phyloP scores from a whole-genome alignment of 1,140 invertebrate genomes.

The Papilio polytes region DNA sequence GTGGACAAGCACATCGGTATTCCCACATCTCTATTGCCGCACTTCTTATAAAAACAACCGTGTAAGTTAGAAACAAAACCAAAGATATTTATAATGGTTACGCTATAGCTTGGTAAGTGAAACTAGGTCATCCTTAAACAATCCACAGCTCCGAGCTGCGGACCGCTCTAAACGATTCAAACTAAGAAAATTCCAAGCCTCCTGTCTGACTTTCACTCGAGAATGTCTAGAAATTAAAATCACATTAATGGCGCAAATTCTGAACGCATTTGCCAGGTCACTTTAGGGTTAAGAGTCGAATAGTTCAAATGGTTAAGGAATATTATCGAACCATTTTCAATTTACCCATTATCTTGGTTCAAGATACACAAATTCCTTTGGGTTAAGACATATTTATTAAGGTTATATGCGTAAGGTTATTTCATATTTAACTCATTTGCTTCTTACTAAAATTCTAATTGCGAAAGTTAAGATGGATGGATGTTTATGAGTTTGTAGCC shows the following conservation, averaged over 20 bases:
- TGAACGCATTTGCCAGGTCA: not conserved
- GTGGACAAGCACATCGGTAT: too few species aligned
- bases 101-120: not conserved
- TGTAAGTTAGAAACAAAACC: not conserved
- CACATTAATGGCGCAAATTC: slow-evolving; percentile 8
- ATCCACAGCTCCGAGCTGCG: slow-evolving; percentile 1
- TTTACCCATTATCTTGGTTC: not conserved
- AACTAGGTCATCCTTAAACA: slow-evolving; percentile 12
- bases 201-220: not conserved
- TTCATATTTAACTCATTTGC: too few species aligned
- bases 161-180: slow-evolving; percentile 12
- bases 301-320: not conserved
- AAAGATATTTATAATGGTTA: slow-evolving; percentile 4
- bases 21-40: too few species aligned
- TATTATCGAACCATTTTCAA: not conserved
- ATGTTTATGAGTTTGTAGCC: too few species aligned
- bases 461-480: too few species aligned
- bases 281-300: not conserved
- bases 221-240: slow-evolving; percentile 27
- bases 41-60: too few species aligned
- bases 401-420: too few species aligned
- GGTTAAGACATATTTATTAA: not conserved
- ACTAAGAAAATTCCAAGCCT: slow-evolving; percentile 10
- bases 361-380: not conserved
- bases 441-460: too few species aligned